Conservation (phyloP, 2,888 invertebrate species). For the Exephanes ischioxanthus region DNA sequence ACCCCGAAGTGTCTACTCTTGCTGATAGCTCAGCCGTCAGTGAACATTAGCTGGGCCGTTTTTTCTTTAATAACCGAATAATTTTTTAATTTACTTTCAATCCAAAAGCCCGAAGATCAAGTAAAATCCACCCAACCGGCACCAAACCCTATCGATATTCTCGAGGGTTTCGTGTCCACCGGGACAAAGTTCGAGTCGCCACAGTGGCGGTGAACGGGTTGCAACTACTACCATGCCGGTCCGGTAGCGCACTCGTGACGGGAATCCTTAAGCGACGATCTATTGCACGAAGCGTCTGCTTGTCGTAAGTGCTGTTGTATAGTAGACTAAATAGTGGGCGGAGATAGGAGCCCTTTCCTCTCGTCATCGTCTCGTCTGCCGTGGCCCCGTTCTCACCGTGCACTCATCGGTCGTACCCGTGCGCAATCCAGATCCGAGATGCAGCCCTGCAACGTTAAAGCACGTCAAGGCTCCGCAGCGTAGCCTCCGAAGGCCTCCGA, state of each 20-base stretch:
- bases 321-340: background rate
- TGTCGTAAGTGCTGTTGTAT: conserved; percentile 22
- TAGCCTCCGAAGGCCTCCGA: conserved; percentile 56
- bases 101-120: background rate
- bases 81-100: background rate
- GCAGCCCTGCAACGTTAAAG: conserved; percentile 23
- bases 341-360: conserved; percentile 1
- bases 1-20: background rate
- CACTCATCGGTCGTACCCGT: background rate
- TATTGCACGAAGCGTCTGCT: conserved; percentile 54
- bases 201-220: conserved; percentile 21
- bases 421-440: conserved; percentile 45
- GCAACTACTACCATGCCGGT: conserved; percentile 6
- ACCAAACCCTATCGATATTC: conserved; percentile 5
- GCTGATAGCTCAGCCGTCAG: background rate
- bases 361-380: conserved; percentile 19
- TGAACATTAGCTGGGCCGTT: background rate
- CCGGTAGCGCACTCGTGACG: conserved; percentile 61
- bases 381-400: conserved; percentile 27
- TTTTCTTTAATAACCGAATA: background rate
- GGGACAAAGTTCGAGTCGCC: conserved; percentile 26
- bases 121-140: background rate
- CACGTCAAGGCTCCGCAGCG: conserved; percentile 4
- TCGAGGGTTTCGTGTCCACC: conserved; percentile 4
- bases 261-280: conserved; percentile 67